Evolutionary conservation across 2,888 invertebrate species (phyloP), one percentile per base, ranked within the genome.

Genomic region (Diadegma fenestrale): DNA sequence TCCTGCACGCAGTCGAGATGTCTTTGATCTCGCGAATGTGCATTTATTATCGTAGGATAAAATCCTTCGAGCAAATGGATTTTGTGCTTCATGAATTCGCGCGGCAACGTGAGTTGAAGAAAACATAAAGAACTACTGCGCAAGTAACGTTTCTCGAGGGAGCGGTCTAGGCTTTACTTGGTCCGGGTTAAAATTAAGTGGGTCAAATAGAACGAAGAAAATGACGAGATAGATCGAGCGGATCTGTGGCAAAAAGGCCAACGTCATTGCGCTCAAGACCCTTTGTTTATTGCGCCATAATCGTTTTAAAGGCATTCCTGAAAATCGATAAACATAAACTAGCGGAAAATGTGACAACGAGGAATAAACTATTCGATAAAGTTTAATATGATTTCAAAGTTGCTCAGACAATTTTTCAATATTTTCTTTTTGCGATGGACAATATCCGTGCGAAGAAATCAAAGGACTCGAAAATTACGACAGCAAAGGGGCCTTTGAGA

Each of bases 261-360:
- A 94, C 86, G 94, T 95, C 89, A 96, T 96, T 92, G 94, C 96
- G 87, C 94, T 63, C 96, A 88, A 96, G 95, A 93, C 95, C 95
- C 90, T 95, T 43, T 45, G 37, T 54, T 17, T 45, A 43, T 66
- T 41, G 6, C 48, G 12, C 61, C 26, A 69, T 61, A 48, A 48
- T 37, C 19, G 19, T 26, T 68, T 22, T 5, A 68, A 12, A 26
- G 12, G 45, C 43, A 45, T 26, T 26, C 68, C 68, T 30, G 0
- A 19, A 37, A 8, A 12, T 58, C 30, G 37, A 22, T 68, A 12
- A 72, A 64, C n/a, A 63, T 7, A 43, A 43, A 58, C n/a, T 58
- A 41, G 8, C 12, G 1, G 22, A 64, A 30, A 51, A 51, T 48
- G 63, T 22, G 54, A 5, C 12, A 58, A 12, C n/a, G n/a, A n/a